Evolutionary conservation across 2,888 invertebrate species (phyloP), one percentile per base, ranked within the genome.

Genomic region (Acholoe squamosa): DNA sequence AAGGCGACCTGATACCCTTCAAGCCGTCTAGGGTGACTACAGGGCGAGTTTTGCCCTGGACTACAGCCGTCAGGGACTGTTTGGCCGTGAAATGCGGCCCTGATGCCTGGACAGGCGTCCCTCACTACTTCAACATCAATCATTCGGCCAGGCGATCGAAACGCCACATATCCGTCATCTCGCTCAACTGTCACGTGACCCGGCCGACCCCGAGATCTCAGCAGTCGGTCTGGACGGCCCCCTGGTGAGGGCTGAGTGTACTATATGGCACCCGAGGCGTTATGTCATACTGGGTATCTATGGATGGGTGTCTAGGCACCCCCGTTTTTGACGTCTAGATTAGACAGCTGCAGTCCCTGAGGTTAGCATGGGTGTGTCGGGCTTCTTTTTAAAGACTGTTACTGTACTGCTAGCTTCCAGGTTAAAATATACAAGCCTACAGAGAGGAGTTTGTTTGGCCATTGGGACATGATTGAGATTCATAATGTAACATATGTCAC

Each of bases 131-230:
- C 51, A 22, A 34, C 84, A 84, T 84, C 84, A 34, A 84, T 84
- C 84, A 84, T 84, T 14, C 84, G 14, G 16, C 25, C 77, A 43
- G 33, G 43, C 84, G 84, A 84, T 43, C 84, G 43, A 22, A 84
- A 28, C 84, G 43, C 84, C 51, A 84, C 84, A 34, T 84, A 84
- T 84, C 84, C 43, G 43, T 84, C 84, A 84, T 84, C 84, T 84
- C 84, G 51, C 7, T 1, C 84, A 51, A 43, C 84, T 22, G 84
- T 84, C 84, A 84, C 84, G 84, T 84, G 84, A 84, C 43, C 84
- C 84, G 22, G 10, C 22, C 28, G 84, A 84, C 84, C 84, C 61
- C 61, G 51, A 84, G 84, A 84, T 84, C 84, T 84, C 25, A 77
- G 34, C 19, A n/a, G 43, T 43, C 3, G 43, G n/a, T n/a, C 10